These are phyloP conservation scores for Eciton burchellii DNA, from an alignment of 1,140 invertebrate species.

Conservation along the genomic window DNA sequence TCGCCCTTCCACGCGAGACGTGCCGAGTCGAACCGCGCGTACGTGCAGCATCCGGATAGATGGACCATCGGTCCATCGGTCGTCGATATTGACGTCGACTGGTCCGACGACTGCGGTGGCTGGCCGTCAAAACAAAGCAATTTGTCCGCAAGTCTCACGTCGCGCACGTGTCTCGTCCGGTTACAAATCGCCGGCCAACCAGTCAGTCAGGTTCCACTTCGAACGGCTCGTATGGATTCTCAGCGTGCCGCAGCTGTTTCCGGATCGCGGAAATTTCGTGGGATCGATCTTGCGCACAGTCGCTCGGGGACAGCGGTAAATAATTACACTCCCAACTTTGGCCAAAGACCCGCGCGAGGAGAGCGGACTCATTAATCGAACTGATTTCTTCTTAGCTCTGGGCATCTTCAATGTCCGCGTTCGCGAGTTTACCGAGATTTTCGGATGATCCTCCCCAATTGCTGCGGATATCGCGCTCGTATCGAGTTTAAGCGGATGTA, in stretches of 20 bases:
- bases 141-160: constrained; percentile 65
- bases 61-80: constrained; percentile 52
- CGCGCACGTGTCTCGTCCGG: constrained; percentile 38
- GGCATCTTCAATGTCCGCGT: not conserved
- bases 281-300: constrained; percentile 24
- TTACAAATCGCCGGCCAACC: constrained; percentile 68
- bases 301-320: constrained; percentile 28
- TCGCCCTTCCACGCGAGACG: constrained; percentile 20
- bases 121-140: constrained; percentile 70
- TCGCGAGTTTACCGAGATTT: not conserved
- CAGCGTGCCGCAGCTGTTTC: constrained; percentile 63
- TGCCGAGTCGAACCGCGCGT: not conserved
- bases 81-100: constrained; percentile 66
- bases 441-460: not conserved
- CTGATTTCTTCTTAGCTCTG: not conserved
- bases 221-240: constrained; percentile 55
- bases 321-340: constrained; percentile 41
- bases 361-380: not conserved
- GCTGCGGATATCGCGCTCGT: not conserved
- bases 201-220: constrained; percentile 62
- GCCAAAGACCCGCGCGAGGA: not conserved
- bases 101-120: constrained; percentile 56
- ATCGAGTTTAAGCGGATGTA: not conserved
- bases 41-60: constrained; percentile 12
- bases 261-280: constrained; percentile 55